These are phyloP conservation scores for Thalassophryne amazonica DNA, from an alignment of 2,797 vertebrate genomes.

Conservation along the genomic window DNA sequence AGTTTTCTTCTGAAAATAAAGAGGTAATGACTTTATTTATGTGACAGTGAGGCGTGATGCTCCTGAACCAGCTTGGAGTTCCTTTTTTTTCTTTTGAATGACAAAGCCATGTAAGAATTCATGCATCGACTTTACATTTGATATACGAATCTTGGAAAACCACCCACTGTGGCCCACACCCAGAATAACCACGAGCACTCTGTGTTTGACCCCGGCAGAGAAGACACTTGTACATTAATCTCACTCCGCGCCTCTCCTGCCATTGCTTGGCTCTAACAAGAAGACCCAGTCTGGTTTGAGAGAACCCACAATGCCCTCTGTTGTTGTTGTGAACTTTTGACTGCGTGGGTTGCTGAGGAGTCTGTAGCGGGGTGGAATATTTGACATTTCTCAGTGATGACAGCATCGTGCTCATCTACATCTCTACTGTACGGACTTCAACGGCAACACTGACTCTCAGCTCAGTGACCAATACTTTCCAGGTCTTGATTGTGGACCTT, in stretches of 20 bases:
- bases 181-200: constrained; percentile 28
- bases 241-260: constrained; percentile 67
- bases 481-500: constrained; percentile 21
- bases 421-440: constrained; percentile 37
- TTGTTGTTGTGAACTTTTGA: constrained; percentile 79
- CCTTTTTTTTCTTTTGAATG: no score
- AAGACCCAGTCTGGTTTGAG: constrained; percentile 65
- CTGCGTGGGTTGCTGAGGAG: constrained; percentile 66
- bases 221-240: constrained; percentile 50
- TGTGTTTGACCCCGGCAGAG: constrained; percentile 50
- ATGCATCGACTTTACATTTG: no score
- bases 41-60: no score
- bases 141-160: no score
- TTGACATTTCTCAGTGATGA: constrained; percentile 76
- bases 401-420: constrained; percentile 52
- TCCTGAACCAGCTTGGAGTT: no score
- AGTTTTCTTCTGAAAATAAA: no score
- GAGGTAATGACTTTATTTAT: no score
- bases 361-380: constrained; percentile 72
- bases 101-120: no score
- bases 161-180: constrained; percentile 36
- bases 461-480: constrained; percentile 65
- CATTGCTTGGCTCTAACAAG: constrained; percentile 58
- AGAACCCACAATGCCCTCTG: constrained; percentile 70
- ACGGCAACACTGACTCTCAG: constrained; percentile 53